These are phyloP conservation scores for Hypanus sabinus DNA, from an alignment of 2,113 vertebrate genomes.

Conservation along the genomic window DNA sequence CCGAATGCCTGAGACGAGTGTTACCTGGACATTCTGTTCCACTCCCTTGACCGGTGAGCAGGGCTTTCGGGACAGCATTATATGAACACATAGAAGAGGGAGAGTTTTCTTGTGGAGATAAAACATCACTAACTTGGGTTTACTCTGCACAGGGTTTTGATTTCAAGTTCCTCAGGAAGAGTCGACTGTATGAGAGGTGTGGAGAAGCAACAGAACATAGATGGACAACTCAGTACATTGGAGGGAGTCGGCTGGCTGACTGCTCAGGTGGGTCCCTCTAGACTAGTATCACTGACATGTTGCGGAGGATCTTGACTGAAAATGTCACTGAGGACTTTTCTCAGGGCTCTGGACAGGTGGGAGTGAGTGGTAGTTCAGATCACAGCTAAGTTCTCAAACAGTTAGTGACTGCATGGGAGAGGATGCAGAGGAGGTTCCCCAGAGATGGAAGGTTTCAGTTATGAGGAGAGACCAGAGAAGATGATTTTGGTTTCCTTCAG, in stretches of 20 bases:
- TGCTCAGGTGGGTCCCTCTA: conserved; percentile 19
- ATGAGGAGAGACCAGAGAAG: no score
- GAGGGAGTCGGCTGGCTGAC: not conserved
- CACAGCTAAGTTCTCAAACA: no score
- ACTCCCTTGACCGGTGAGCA: not conserved
- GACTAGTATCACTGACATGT: not conserved
- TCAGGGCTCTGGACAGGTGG: not conserved
- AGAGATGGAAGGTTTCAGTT: no score
- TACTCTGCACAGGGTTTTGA: conserved; percentile 11
- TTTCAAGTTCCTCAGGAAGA: conserved; percentile 12
- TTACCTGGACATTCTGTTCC: not conserved
- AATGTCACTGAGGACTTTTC: not conserved
- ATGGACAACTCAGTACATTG: conserved; percentile 28
- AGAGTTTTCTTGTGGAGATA: not conserved
- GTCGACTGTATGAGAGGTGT: not conserved
- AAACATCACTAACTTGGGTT: not conserved
- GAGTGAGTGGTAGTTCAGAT: no score
- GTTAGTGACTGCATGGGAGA: no score
- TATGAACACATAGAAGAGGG: not conserved
- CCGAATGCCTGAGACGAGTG: no score
- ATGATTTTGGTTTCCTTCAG: no score
- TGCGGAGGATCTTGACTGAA: not conserved
- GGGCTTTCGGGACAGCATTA: not conserved
- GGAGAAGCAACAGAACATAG: not conserved
- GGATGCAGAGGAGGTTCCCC: no score